Evolutionary conservation across 2,888 invertebrate genomes (phyloP).

Genomic region (Chloroclystis v-ata): DNA sequence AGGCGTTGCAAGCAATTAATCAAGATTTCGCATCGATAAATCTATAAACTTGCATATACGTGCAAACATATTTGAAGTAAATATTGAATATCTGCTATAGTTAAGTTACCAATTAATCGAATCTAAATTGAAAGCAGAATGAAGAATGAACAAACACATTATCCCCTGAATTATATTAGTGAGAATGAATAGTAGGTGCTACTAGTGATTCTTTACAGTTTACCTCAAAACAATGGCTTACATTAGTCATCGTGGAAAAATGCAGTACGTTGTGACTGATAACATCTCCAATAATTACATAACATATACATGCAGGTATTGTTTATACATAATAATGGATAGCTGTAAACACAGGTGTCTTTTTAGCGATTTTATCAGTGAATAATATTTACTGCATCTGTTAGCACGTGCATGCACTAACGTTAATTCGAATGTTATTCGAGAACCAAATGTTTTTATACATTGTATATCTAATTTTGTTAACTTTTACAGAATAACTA

Average conservation of each 20-base stretch:
- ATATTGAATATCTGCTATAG: slow-evolving; percentile 8
- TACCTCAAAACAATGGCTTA: slow-evolving; percentile 1
- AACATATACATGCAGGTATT: too few relatives aligned
- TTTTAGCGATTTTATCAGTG: slow-evolving; percentile 4
- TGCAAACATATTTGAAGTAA: slow-evolving; percentile 6
- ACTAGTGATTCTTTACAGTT: neutral
- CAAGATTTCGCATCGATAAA: slow-evolving; percentile 9
- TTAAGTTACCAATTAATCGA: slow-evolving; percentile 2
- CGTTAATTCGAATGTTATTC: neutral
- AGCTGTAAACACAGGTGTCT: slow-evolving; percentile 23
- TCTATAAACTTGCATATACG: slow-evolving; percentile 11
- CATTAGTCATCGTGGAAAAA: slow-evolving; percentile 19
- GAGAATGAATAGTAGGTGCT: too few relatives aligned
- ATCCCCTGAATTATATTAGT: too few relatives aligned
- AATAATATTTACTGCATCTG: neutral
- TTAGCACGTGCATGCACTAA: neutral
- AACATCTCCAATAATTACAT: slow-evolving; percentile 22
- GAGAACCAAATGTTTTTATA: too few relatives aligned
- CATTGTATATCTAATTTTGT: too few relatives aligned
- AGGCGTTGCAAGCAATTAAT: slow-evolving; percentile 18
- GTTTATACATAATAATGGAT: too few relatives aligned
- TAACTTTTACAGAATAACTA: too few relatives aligned
- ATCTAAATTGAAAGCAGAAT: slow-evolving; percentile 1
- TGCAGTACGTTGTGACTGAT: slow-evolving; percentile 19
- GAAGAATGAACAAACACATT: neutral